Conservation (phyloP, 2,113 vertebrate genomes). For the Rhombomys opimus region DNA sequence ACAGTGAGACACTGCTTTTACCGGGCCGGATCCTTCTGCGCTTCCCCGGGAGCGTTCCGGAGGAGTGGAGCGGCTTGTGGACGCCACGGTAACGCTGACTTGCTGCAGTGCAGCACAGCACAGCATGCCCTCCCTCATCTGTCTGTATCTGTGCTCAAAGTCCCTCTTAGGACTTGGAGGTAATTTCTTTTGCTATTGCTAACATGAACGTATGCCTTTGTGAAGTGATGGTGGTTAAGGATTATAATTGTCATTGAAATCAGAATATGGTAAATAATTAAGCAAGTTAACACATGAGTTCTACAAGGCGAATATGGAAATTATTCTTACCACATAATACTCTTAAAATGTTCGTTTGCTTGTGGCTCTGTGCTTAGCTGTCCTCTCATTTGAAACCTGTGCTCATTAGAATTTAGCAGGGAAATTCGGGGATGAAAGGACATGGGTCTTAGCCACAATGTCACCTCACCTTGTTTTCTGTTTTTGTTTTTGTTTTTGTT, state of each 20-base stretch:
- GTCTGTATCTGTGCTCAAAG: slow-evolving; percentile 78
- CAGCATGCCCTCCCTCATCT: slow-evolving; percentile 78
- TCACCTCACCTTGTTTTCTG: slow-evolving; percentile 43
- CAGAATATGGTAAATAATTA: slow-evolving; percentile 17
- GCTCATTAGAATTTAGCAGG: slow-evolving; percentile 3
- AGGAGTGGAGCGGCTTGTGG: background rate
- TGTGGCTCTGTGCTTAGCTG: background rate
- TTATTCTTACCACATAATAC: background rate
- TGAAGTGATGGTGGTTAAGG: background rate
- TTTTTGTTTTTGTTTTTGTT: background rate
- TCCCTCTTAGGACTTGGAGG: slow-evolving; percentile 78
- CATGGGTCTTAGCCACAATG: background rate
- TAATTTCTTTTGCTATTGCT: slow-evolving; percentile 65
- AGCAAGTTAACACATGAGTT: slow-evolving; percentile 10
- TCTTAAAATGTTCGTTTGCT: slow-evolving; percentile 34
- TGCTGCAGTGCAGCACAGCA: slow-evolving; percentile 71
- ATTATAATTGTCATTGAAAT: background rate
- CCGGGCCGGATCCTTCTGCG: background rate
- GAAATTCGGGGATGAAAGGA: slow-evolving; percentile 16
- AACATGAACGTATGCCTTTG: background rate
- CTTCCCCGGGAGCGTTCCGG: background rate
- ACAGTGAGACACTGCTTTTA: background rate
- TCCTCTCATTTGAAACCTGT: slow-evolving; percentile 42
- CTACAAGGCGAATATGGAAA: background rate
- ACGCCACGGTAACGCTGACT: background rate